Percentiles rank a stretch among this genome's conserved stretches.
Conservation (phyloP, 2,888 invertebrate species). For the Drosophila recens region DNA sequence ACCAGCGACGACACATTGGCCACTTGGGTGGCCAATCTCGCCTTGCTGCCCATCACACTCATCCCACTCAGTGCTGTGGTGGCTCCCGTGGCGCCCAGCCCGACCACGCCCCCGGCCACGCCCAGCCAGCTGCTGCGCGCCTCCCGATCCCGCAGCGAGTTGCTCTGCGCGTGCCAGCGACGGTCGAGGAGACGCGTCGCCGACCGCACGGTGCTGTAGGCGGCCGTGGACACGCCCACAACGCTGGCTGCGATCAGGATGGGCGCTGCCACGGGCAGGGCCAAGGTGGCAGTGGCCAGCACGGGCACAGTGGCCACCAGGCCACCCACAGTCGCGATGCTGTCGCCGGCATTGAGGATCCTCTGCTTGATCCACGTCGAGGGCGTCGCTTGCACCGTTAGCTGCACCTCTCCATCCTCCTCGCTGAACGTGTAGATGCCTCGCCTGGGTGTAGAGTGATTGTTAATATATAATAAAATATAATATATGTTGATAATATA, state of each 20-base stretch:
- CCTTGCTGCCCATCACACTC: slow-evolving; percentile 32
- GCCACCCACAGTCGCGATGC: slow-evolving; percentile 67
- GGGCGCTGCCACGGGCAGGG: slow-evolving; percentile 63
- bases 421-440: slow-evolving; percentile 81
- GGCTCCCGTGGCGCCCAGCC: slow-evolving; percentile 70
- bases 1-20: slow-evolving; percentile 73
- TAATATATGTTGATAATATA: too few species aligned
- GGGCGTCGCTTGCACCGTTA: slow-evolving; percentile 72
- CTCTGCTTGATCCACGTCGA: slow-evolving; percentile 43
- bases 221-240: slow-evolving; percentile 60
- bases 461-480: too few species aligned
- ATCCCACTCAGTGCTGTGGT: slow-evolving; percentile 49
- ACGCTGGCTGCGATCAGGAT: slow-evolving; percentile 61
- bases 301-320: slow-evolving; percentile 62
- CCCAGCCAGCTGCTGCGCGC: slow-evolving; percentile 79
- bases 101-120: slow-evolving; percentile 71
- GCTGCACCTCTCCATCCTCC: slow-evolving; percentile 49
- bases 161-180: slow-evolving; percentile 71
- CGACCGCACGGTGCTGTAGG: slow-evolving; percentile 71
- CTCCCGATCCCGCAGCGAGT: slow-evolving; percentile 58
- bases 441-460: slow-evolving; percentile 84
- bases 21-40: slow-evolving; percentile 59
- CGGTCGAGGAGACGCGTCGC: slow-evolving; percentile 63
- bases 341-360: slow-evolving; percentile 61
- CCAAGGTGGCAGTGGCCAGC: slow-evolving; percentile 51